Conservation (phyloP, 2,888 invertebrate genomes). For the Venusia cambrica region DNA sequence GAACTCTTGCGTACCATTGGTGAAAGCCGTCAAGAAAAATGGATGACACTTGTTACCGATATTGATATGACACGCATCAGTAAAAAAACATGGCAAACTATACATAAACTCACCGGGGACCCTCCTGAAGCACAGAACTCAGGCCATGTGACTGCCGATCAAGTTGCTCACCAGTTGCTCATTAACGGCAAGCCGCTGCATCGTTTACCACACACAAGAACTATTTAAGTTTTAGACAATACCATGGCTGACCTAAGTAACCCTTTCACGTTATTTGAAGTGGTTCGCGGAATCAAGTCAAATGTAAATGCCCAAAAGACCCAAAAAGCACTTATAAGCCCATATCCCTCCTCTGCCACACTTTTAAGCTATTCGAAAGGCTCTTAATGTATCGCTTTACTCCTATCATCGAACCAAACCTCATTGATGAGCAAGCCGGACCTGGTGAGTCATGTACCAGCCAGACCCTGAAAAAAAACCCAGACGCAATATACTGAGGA, state of each 20-base stretch:
- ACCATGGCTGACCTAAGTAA: neutral
- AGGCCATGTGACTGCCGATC: no score
- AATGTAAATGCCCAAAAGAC: constrained; percentile 1
- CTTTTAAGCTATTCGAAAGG: constrained; percentile 3
- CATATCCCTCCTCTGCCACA: neutral
- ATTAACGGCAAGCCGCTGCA: constrained; percentile 1
- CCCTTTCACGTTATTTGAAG: constrained; percentile 1
- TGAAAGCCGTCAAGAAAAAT: no score
- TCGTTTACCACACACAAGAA: neutral
- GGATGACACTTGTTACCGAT: no score
- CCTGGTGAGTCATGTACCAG: no score
- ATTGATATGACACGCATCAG: no score
- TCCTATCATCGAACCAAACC: no score
- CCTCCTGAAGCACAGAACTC: no score
- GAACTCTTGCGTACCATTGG: neutral
- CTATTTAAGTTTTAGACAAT: neutral
- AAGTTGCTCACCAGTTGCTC: neutral
- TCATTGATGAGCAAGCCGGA: no score
- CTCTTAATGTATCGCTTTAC: constrained; percentile 1
- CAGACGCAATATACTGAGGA: no score
- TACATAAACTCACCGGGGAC: no score
- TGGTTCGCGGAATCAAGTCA: neutral
- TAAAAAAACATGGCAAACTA: no score
- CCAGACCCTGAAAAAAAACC: no score
- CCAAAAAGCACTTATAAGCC: constrained; percentile 5